phyloP scores from a whole-genome alignment of 2,797 vertebrate genomes.

The Spea hammondii region DNA sequence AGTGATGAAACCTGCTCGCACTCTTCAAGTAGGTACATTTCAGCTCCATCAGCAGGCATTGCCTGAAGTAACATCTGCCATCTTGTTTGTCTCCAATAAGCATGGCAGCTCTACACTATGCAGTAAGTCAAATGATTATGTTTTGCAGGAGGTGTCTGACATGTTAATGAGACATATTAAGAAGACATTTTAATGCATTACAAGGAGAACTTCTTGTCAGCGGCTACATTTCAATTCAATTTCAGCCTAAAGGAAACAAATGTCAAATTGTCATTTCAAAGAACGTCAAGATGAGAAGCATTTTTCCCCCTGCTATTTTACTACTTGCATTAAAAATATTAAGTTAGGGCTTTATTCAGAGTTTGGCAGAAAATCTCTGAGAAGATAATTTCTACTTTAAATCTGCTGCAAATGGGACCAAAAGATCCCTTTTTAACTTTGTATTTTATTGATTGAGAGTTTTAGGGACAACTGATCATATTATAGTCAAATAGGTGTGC shows the following conservation, averaged over 20 bases:
- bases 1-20: conserved; percentile 45
- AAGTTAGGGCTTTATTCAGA: conserved; percentile 27
- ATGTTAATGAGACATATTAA: conserved; percentile 55
- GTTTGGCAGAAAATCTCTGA: not conserved
- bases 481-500: too few relatives aligned
- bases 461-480: too few relatives aligned
- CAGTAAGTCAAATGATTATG: conserved; percentile 50
- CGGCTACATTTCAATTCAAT: conserved; percentile 51
- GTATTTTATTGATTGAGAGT: too few relatives aligned
- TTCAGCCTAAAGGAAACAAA: conserved; percentile 54
- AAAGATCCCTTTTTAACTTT: too few relatives aligned
- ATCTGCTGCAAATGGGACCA: not conserved
- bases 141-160: conserved; percentile 51
- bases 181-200: conserved; percentile 53
- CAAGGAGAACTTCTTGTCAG: conserved; percentile 52
- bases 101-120: conserved; percentile 27
- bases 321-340: conserved; percentile 20
- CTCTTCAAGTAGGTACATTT: conserved; percentile 50
- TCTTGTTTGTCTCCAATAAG: conserved; percentile 48
- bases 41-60: conserved; percentile 47
- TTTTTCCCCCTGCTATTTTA: conserved; percentile 42
- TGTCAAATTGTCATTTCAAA: conserved; percentile 51
- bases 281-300: conserved; percentile 41
- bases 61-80: conserved; percentile 53
- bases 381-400: not conserved